Conservation (phyloP, 2,113 vertebrate genomes). For the Urocitellus parryii region DNA sequence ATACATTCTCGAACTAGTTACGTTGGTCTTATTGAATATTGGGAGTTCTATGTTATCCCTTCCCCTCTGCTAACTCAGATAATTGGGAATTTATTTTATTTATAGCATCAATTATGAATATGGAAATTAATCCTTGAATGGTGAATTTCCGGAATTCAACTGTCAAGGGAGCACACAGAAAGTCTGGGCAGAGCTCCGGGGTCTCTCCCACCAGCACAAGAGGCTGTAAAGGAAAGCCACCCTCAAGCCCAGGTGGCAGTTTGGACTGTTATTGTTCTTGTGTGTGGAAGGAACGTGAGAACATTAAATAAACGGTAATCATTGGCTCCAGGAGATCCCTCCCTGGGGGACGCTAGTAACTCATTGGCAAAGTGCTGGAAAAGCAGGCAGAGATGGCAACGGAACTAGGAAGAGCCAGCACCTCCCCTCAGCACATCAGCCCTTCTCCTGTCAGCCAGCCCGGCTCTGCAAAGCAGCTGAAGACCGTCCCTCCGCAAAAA, state of each 20-base stretch:
- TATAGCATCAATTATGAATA: constrained; percentile 73
- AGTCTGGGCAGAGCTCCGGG: not conserved
- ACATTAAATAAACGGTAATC: constrained; percentile 65
- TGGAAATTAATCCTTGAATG: constrained; percentile 65
- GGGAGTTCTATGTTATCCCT: constrained; percentile 61
- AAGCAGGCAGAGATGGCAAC: not conserved
- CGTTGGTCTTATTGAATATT: constrained; percentile 65
- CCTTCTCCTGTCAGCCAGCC: not conserved
- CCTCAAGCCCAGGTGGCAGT: not conserved
- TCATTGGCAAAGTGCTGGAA: not conserved
- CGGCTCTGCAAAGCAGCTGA: not conserved
- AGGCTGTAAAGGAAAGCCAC: not conserved
- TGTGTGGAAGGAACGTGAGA: constrained; percentile 39
- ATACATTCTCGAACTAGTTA: constrained; percentile 26
- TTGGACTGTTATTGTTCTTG: constrained; percentile 3
- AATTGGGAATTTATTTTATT: constrained; percentile 74
- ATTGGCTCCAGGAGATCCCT: constrained; percentile 49
- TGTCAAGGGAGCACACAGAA: constrained; percentile 29
- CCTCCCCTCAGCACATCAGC: rapidly evolving
- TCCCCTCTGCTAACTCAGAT: constrained; percentile 67
- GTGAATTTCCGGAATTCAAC: constrained; percentile 48
- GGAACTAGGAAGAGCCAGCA: not conserved
- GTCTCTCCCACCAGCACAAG: not conserved
- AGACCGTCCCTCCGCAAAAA: not conserved
- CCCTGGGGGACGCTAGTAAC: constrained; percentile 56